Percentiles rank a stretch among this genome's conserved stretches.
These are phyloP conservation scores for Aphaenogaster floridana DNA, from an alignment of 1,140 invertebrate genomes.

Conservation along the genomic window DNA sequence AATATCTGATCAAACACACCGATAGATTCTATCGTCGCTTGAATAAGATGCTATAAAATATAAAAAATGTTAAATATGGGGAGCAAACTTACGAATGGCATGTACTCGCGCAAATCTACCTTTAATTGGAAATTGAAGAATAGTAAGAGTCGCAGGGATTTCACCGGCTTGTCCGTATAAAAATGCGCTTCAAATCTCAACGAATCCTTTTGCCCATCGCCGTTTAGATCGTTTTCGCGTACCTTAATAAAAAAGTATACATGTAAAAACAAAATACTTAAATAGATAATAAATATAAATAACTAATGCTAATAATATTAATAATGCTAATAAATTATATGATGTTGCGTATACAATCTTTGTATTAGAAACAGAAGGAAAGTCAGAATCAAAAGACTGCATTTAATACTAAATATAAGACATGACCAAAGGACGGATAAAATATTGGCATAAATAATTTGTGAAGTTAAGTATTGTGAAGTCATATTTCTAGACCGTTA, in stretches of 20 bases:
- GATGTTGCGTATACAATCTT: not conserved
- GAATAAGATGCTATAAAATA: conserved; percentile 78
- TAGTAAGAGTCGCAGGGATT: conserved; percentile 87
- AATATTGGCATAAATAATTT: not conserved
- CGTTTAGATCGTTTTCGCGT: conserved; percentile 87
- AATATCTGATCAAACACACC: conserved; percentile 85
- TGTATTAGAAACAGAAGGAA: not conserved
- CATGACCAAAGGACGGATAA: not conserved
- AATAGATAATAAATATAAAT: conserved; percentile 18
- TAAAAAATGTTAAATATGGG: conserved; percentile 9
- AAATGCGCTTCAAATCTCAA: conserved; percentile 86
- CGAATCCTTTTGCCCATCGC: conserved; percentile 87
- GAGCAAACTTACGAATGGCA: not conserved
- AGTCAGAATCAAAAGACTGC: not conserved
- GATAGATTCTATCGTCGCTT: conserved; percentile 86
- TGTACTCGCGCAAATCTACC: conserved; percentile 78
- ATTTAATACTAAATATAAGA: not conserved
- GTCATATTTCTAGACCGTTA: not conserved
- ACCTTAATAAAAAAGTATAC: conserved; percentile 81
- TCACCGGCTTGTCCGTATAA: conserved; percentile 84
- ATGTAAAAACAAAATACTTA: conserved; percentile 32
- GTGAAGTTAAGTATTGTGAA: not conserved
- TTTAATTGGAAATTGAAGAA: conserved; percentile 88
- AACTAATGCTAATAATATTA: not conserved
- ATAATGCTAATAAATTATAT: not conserved